Conservation (phyloP, 2,113 vertebrate genomes). For the Passer domesticus region DNA sequence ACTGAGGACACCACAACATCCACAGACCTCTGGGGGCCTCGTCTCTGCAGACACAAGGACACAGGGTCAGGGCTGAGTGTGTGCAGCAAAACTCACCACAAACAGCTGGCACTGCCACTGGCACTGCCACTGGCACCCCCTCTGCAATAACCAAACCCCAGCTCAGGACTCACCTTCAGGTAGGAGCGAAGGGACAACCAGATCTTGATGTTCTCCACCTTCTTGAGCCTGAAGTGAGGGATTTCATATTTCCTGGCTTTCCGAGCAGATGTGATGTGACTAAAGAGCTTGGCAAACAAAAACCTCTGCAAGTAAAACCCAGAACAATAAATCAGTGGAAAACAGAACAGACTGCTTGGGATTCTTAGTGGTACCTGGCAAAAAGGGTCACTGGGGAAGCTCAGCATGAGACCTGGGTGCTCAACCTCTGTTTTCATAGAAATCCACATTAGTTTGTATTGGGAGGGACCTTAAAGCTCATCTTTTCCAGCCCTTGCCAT, state of each 20-base stretch:
- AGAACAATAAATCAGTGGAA: not conserved
- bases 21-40: constrained; percentile 95
- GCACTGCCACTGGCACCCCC: not conserved
- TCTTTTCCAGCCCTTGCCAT: not conserved
- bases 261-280: constrained; percentile 95
- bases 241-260: constrained; percentile 97
- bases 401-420: not conserved
- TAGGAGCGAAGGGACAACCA: constrained; percentile 97
- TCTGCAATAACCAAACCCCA: not conserved
- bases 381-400: not conserved
- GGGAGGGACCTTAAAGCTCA: not conserved
- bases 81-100: not conserved
- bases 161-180: constrained; percentile 81
- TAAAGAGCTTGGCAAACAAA: constrained; percentile 96
- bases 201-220: constrained; percentile 98
- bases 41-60: constrained; percentile 76
- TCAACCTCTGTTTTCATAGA: not conserved
- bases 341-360: not conserved
- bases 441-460: not conserved
- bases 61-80: not conserved
- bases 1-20: constrained; percentile 96
- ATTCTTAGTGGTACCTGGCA: not conserved
- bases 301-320: constrained; percentile 80
- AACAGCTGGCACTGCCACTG: not conserved
- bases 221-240: constrained; percentile 97